Evolutionary conservation across 2,888 invertebrate species (phyloP).

Genomic region (Bombylius major): DNA sequence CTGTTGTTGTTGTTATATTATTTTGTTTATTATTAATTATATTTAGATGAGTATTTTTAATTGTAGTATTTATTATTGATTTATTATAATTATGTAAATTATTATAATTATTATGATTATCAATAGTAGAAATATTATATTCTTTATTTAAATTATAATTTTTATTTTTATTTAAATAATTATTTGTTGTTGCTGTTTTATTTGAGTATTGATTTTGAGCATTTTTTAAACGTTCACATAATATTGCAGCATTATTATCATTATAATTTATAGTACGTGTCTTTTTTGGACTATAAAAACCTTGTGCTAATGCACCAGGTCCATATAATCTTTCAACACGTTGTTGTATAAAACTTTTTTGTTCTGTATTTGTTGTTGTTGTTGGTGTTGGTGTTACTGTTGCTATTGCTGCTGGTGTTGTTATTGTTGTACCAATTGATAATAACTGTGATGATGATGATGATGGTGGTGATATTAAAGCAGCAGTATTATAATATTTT

Average conservation of each 20-base stretch:
- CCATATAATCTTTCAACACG: slow-evolving; percentile 80
- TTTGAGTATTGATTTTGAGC: slow-evolving; percentile 11
- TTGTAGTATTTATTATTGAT: too few species aligned
- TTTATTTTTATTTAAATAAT: too few species aligned
- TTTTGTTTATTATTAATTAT: too few species aligned
- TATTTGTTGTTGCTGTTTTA: too few species aligned
- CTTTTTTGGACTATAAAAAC: slow-evolving; percentile 56
- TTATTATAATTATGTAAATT: too few species aligned
- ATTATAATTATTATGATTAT: too few species aligned
- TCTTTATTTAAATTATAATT: too few species aligned
- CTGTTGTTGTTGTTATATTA: too few species aligned
- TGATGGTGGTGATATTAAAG: slow-evolving; percentile 1
- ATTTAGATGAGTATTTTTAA: too few species aligned
- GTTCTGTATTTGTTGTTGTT: slow-evolving; percentile 31
- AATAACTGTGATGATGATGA: neutral
- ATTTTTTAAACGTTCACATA: slow-evolving; percentile 16
- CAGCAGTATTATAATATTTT: slow-evolving; percentile 4
- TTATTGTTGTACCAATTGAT: neutral
- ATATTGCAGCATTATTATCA: neutral
- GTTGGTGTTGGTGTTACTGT: too few species aligned
- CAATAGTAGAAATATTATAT: too few species aligned
- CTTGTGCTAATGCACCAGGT: slow-evolving; percentile 73
- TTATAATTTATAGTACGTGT: neutral
- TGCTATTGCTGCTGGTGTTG: too few species aligned
- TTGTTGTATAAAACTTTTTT: slow-evolving; percentile 74